These are phyloP conservation scores for Drosophila arawakana DNA, from an alignment of 1,140 invertebrate species.

Conservation along the genomic window DNA sequence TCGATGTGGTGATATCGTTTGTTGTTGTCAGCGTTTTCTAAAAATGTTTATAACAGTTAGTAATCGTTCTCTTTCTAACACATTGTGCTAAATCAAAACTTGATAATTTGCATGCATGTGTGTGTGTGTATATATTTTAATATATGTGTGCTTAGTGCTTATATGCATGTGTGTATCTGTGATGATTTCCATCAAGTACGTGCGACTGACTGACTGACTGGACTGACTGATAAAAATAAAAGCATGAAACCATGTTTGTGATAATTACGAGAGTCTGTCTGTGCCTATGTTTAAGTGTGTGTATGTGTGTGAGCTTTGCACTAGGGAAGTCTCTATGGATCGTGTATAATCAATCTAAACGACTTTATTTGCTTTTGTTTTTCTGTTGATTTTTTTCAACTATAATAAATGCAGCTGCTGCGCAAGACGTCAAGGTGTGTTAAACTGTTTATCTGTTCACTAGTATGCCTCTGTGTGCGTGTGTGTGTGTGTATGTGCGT, in stretches of 20 bases:
- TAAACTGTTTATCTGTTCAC: slow-evolving; percentile 2
- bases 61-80: slow-evolving; percentile 19
- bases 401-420: slow-evolving; percentile 20
- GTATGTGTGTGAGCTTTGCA: slow-evolving; percentile 11
- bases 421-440: slow-evolving; percentile 11
- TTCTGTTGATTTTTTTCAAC: slow-evolving; percentile 12
- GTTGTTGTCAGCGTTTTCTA: slow-evolving; percentile 58
- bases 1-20: neutral
- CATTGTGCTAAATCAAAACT: slow-evolving; percentile 61
- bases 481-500: neutral
- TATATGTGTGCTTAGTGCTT: slow-evolving; percentile 35
- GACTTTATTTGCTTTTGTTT: slow-evolving; percentile 12
- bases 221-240: slow-evolving; percentile 48
- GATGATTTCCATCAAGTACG: slow-evolving; percentile 36
- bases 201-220: slow-evolving; percentile 17
- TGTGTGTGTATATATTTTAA: slow-evolving; percentile 52
- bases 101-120: slow-evolving; percentile 75
- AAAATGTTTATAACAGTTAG: slow-evolving; percentile 57
- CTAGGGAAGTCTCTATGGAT: slow-evolving; percentile 1
- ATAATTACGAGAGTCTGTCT: slow-evolving; percentile 50
- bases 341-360: slow-evolving; percentile 25
- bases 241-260: slow-evolving; percentile 59
- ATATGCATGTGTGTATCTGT: slow-evolving; percentile 26
- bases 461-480: neutral
- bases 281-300: slow-evolving; percentile 4